A percentile compares a stretch with the other conserved stretches of the same genome.
phyloP scores from a whole-genome alignment of 2,113 vertebrate genomes.

The Phainopepla nitens region DNA sequence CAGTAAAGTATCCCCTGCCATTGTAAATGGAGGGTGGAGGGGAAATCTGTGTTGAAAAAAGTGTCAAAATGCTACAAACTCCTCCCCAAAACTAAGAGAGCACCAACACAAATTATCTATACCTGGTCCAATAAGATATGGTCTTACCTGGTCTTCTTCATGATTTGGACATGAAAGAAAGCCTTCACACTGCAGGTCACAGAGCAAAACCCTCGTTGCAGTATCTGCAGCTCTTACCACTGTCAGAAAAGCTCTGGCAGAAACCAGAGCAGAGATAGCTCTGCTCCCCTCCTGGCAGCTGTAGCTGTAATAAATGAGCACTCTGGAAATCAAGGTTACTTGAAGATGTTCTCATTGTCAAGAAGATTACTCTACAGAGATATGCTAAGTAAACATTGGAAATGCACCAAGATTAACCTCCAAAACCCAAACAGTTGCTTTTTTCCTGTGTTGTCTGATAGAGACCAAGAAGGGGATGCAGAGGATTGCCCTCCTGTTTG shows the following conservation, averaged over 20 bases:
- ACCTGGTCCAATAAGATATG: background rate
- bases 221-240: background rate
- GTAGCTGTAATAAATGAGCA: background rate
- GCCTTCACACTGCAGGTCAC: fast-evolving
- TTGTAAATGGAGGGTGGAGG: fast-evolving
- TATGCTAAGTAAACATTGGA: background rate
- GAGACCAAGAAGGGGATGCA: background rate
- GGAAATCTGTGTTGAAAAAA: background rate
- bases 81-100: background rate
- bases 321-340: background rate
- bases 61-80: background rate
- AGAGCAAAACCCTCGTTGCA: background rate
- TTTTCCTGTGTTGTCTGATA: background rate
- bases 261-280: background rate
- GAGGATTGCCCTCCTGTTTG: background rate
- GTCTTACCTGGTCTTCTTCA: background rate
- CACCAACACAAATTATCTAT: background rate
- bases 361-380: background rate
- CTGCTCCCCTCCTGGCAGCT: background rate
- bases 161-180: background rate
- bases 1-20: background rate
- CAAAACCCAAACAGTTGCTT: background rate
- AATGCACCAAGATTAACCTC: background rate
- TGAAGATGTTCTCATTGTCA: background rate
- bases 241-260: background rate